Evolutionary conservation across 2,797 vertebrate species (phyloP), one percentile per base, ranked within the genome.

Genomic region (Limnodromus scolopaceus): DNA sequence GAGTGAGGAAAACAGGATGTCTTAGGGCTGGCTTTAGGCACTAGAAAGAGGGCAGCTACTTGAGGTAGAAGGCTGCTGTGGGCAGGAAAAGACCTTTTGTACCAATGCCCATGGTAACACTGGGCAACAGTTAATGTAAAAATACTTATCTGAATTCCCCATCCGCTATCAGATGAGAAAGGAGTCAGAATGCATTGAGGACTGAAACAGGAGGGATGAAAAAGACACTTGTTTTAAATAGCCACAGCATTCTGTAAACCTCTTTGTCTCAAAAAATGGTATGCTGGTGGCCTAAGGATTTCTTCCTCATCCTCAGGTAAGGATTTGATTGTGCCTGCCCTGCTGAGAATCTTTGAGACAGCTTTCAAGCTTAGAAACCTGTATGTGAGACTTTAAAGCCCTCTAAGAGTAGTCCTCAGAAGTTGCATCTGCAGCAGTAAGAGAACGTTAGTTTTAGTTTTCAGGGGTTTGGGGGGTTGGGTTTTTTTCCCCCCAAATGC

Each of bases 401-500:
- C 8, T 70, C 6, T 74, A 38, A 60, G 54, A 45, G 4, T 12
- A 57, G 22, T 63, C 20, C 9, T 80, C 13, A 25, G 32, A 48
- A 83, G 30, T 63, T 72, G 6, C 16, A 24, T 41, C 11, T 69
- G 13, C 20, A 71, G 11, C 18, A 61, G 6, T 32, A 66, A 28
- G 12, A 65, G 11, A 69, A 28, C 5, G 6, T 23, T 51, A 70
- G 11, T 1, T 75, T 64, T 23, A 17, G 1, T 12, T 36, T 43
- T 32, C 13, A 5, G 11, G 1, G 1, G 10, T 39, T 39, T 23
- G 13, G 5, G 22, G 13, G 3, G 2, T 2, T 24, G 25, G 18
- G 7, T 15, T 48, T 51, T 39, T 41, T 11, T 3, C 3, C 4
- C 8, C 13, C 9, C 3, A 43, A 65, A 45, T 49, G 10, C 17